A percentile compares a stretch with the other conserved stretches of the same genome.
Conservation (phyloP, 2,113 vertebrate genomes). For the Gymnorhina tibicen region DNA sequence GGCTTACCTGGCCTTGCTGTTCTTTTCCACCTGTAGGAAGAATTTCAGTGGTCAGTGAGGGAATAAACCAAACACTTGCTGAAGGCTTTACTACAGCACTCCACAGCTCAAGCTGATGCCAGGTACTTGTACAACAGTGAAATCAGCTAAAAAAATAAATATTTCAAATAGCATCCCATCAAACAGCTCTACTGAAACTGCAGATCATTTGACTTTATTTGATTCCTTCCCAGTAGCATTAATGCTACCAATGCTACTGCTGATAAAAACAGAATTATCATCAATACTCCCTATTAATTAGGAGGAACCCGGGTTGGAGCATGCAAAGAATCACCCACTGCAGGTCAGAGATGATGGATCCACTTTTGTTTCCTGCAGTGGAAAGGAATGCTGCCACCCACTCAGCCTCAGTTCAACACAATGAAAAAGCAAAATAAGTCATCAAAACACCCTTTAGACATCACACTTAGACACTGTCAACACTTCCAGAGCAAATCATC, state of each 20-base stretch:
- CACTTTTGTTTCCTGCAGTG: background rate
- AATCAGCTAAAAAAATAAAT: background rate
- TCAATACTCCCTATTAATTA: background rate
- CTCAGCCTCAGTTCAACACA: constrained; percentile 6
- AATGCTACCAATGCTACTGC: background rate
- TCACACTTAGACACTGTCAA: background rate
- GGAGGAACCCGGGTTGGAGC: background rate
- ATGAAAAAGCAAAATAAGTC: constrained; percentile 10
- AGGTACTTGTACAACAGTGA: background rate
- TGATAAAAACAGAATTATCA: background rate
- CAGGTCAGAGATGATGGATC: background rate
- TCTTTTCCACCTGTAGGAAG: constrained; percentile 16
- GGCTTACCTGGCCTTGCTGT: constrained; percentile 33
- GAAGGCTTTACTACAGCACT: background rate
- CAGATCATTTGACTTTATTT: constrained; percentile 2
- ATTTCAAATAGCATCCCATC: background rate
- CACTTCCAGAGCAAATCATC: background rate
- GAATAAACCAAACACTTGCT: background rate
- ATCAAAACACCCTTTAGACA: background rate
- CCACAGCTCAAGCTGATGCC: background rate
- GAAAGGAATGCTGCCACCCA: constrained; percentile 10
- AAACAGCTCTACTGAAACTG: background rate
- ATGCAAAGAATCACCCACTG: background rate
- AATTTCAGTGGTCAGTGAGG: background rate
- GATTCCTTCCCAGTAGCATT: constrained; percentile 5